Conservation (phyloP, 1,140 invertebrate species). For the Drosophila nigrodunni region DNA sequence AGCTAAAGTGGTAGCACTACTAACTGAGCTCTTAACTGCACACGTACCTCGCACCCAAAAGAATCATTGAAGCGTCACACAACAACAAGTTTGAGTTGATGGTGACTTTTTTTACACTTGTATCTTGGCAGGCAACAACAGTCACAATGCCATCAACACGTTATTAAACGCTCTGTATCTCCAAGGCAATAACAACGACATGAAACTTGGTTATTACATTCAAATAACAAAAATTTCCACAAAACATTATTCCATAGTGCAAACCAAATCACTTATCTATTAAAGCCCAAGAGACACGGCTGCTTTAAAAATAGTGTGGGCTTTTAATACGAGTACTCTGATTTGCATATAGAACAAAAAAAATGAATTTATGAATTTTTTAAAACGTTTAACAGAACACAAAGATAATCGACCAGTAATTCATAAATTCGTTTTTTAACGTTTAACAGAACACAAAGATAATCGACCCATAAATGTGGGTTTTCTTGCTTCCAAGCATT, state of each 20-base stretch:
- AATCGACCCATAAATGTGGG: conserved; percentile 40
- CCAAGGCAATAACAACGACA: conserved; percentile 23
- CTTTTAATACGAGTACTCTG: conserved; percentile 64
- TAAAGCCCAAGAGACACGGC: conserved; percentile 56
- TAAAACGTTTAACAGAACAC: conserved; percentile 28
- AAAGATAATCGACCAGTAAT: conserved; percentile 11
- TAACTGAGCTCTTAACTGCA: conserved; percentile 54
- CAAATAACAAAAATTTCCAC: conserved; percentile 15
- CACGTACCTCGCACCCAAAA: conserved; percentile 14
- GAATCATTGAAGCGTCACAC: conserved; percentile 62
- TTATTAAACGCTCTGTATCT: conserved; percentile 2
- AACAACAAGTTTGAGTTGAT: conserved; percentile 47
- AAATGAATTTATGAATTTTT: conserved; percentile 38
- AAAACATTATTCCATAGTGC: conserved; percentile 37
- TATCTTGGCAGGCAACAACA: conserved; percentile 37
- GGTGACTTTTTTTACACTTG: neutral
- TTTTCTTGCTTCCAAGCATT: conserved; percentile 40
- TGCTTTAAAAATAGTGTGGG: conserved; percentile 59
- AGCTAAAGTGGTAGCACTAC: too few species aligned
- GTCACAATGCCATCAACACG: conserved; percentile 26
- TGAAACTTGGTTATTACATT: conserved; percentile 1
- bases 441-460: conserved; percentile 20
- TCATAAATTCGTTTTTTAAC: too few species aligned
- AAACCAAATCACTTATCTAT: conserved; percentile 62
- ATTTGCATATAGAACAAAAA: conserved; percentile 50